Percentiles rank a stretch among this genome's conserved stretches.
These are phyloP conservation scores for Sylvicola cinctus DNA, from an alignment of 2,888 invertebrate species.

Conservation along the genomic window DNA sequence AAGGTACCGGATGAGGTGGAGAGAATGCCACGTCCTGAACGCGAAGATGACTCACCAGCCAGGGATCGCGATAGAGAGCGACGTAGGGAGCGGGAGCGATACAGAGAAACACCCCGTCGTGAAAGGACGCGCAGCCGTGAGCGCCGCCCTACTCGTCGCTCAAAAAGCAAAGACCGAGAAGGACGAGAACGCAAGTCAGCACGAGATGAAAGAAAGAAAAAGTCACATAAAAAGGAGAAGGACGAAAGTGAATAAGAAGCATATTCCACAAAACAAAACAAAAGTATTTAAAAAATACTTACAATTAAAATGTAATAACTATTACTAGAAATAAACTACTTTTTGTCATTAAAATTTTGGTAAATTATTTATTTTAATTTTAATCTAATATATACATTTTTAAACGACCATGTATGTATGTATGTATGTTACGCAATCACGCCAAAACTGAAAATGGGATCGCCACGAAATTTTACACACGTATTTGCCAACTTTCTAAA, in stretches of 20 bases:
- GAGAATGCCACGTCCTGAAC: conserved; percentile 14
- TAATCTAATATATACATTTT: no score
- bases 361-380: no score
- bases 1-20: not conserved
- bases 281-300: no score
- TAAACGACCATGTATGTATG: no score
- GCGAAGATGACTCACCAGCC: conserved; percentile 4
- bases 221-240: conserved; percentile 49
- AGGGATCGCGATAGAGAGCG: conserved; percentile 11
- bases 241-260: conserved; percentile 48
- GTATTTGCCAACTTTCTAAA: no score
- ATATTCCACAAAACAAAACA: not conserved
- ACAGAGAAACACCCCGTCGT: conserved; percentile 23
- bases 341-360: no score
- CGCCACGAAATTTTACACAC: no score
- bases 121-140: conserved; percentile 26
- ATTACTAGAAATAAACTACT: no score
- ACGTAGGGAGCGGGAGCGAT: conserved; percentile 14
- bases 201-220: conserved; percentile 30
- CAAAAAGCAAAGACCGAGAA: conserved; percentile 32
- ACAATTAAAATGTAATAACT: no score
- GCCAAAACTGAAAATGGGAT: no score
- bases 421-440: no score
- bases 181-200: conserved; percentile 33
- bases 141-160: conserved; percentile 16